A percentile compares a stretch with the other conserved stretches of the same genome.
These are phyloP conservation scores for Tympanoctomys barrerae DNA, from an alignment of 2,797 vertebrate genomes.

Conservation along the genomic window DNA sequence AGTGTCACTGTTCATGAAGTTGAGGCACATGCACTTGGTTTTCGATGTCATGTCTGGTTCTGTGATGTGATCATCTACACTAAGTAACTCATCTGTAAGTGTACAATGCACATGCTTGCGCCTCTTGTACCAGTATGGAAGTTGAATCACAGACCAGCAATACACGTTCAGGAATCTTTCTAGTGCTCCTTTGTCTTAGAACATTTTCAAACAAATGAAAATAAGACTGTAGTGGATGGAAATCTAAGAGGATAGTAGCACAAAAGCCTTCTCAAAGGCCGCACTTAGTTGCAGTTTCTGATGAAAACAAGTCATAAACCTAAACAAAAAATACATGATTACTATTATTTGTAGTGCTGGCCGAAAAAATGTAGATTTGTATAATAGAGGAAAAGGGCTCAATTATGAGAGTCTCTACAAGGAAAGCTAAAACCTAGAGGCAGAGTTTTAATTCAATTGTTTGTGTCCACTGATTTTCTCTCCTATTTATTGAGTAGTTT, in stretches of 20 bases:
- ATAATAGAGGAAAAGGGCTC: constrained; percentile 46
- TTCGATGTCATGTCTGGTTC: background rate
- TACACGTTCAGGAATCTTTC: constrained; percentile 7
- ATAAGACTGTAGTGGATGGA: background rate
- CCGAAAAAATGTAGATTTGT: constrained; percentile 16
- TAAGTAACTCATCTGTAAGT: background rate
- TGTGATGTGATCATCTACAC: background rate
- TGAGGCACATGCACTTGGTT: background rate
- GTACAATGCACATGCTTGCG: background rate
- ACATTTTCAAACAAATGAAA: constrained; percentile 25
- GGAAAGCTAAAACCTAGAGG: constrained; percentile 43
- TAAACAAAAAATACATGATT: constrained; percentile 50
- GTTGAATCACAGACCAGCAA: background rate
- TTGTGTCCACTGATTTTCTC: constrained; percentile 1
- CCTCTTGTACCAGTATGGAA: background rate
- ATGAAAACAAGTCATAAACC: constrained; percentile 52
- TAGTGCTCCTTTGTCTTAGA: background rate
- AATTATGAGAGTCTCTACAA: constrained; percentile 30
- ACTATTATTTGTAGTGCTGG: constrained; percentile 50
- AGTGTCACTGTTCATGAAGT: background rate
- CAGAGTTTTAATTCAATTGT: constrained; percentile 55
- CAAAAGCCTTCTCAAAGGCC: background rate
- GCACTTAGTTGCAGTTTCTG: background rate
- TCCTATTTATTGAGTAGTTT: background rate
- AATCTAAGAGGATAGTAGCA: background rate